Evolutionary conservation across 2,113 vertebrate genomes (phyloP).

Genomic region (Trogon melanurus): DNA sequence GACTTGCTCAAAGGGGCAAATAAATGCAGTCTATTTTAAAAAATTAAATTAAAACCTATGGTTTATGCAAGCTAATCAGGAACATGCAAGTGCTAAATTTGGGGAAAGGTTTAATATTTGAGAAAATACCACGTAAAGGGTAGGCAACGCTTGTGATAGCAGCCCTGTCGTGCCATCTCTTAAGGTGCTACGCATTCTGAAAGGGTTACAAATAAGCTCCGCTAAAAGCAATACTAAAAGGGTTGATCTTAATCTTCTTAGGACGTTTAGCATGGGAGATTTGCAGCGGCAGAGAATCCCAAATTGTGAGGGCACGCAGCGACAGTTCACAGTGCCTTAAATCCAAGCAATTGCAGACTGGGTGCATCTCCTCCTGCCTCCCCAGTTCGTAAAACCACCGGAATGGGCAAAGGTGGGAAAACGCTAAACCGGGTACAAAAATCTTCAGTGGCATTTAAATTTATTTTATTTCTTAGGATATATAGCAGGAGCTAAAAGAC

Average conservation of each 20-base stretch:
- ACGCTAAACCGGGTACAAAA: background rate
- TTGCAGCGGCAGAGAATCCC: background rate
- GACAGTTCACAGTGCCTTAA: background rate
- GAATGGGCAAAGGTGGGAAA: background rate
- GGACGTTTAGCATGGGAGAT: constrained; percentile 34
- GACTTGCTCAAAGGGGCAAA: background rate
- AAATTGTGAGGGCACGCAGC: background rate
- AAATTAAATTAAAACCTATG: background rate
- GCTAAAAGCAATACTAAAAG: constrained; percentile 56
- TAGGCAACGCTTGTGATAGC: background rate
- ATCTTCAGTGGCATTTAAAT: background rate
- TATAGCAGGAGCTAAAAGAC: background rate
- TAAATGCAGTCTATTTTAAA: background rate
- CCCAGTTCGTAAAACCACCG: background rate
- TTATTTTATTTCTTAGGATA: background rate
- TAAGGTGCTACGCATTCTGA: background rate
- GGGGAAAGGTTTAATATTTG: background rate
- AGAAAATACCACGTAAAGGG: background rate
- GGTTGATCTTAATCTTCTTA: constrained; percentile 54
- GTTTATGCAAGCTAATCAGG: background rate
- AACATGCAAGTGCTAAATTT: background rate
- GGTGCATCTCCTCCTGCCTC: background rate
- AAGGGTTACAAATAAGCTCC: constrained; percentile 39
- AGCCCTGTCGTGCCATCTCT: background rate
- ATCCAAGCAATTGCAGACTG: background rate